phyloP scores from a whole-genome alignment of 2,888 invertebrate genomes.

The Pseudoips prasinana region DNA sequence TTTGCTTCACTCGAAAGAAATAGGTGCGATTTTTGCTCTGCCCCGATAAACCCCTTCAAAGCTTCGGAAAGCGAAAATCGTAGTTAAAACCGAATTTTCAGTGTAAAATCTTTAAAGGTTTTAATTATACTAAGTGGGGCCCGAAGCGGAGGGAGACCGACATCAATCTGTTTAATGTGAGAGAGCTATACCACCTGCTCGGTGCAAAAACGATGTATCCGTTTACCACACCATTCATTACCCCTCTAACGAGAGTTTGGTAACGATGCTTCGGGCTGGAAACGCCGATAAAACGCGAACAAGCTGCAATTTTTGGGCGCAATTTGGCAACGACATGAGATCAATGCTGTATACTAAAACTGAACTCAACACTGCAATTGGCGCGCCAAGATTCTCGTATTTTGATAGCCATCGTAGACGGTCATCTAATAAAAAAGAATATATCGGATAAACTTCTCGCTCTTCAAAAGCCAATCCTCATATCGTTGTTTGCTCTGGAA shows the following conservation, averaged over 20 bases:
- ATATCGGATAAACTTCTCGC: too few relatives aligned
- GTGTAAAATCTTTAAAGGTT: slow-evolving; percentile 66
- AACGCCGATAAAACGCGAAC: slow-evolving; percentile 41
- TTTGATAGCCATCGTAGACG: slow-evolving; percentile 12
- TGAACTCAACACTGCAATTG: slow-evolving; percentile 28
- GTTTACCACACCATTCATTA: slow-evolving; percentile 52
- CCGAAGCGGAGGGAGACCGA: slow-evolving; percentile 37
- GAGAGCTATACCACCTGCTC: slow-evolving; percentile 19
- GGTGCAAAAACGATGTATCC: slow-evolving; percentile 34
- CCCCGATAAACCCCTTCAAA: slow-evolving; percentile 42
- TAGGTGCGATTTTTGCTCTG: slow-evolving; percentile 14
- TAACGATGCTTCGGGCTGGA: slow-evolving; percentile 29
- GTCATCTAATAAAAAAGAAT: background rate
- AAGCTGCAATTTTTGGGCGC: slow-evolving; percentile 41
- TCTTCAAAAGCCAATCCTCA: too few relatives aligned
- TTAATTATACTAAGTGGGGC: slow-evolving; percentile 73
- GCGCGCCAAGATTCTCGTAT: slow-evolving; percentile 36
- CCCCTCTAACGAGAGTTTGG: slow-evolving; percentile 35
- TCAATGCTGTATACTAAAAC: slow-evolving; percentile 29
- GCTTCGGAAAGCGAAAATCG: slow-evolving; percentile 41
- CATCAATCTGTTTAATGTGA: slow-evolving; percentile 71
- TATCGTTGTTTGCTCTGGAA: too few relatives aligned
- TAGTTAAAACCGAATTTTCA: slow-evolving; percentile 47
- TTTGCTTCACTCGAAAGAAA: slow-evolving; percentile 13
- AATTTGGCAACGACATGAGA: slow-evolving; percentile 36